phyloP scores from a whole-genome alignment of 2,113 vertebrate genomes.

The Cervus canadensis region DNA sequence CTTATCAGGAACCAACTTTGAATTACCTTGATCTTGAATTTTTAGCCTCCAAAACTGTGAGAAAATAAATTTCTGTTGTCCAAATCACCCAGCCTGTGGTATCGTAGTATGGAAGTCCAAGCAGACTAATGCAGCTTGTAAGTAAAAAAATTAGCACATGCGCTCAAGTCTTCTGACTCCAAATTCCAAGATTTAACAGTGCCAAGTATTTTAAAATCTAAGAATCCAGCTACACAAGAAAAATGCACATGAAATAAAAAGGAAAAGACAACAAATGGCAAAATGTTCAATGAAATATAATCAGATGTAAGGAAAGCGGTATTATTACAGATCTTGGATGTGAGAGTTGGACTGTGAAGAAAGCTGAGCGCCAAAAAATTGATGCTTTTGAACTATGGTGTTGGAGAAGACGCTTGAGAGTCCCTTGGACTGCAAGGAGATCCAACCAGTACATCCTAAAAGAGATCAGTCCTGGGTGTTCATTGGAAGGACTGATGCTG shows the following conservation, averaged over 20 bases:
- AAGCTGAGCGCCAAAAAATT: no score
- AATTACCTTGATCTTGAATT: background rate
- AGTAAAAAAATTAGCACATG: background rate
- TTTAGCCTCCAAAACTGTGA: background rate
- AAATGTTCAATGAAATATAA: background rate
- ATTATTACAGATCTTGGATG: background rate
- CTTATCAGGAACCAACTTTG: background rate
- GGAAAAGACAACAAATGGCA: background rate
- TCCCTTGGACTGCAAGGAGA: no score
- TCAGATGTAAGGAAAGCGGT: background rate
- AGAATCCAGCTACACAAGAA: background rate
- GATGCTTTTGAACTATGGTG: no score
- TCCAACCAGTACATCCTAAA: no score
- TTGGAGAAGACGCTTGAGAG: no score
- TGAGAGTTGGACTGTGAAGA: no score
- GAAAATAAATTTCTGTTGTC: background rate
- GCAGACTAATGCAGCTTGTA: background rate
- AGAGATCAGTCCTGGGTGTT: no score
- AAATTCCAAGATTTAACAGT: background rate
- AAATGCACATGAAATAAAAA: background rate
- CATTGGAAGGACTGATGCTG: no score
- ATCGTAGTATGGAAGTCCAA: background rate
- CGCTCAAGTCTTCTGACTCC: background rate
- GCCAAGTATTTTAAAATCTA: background rate
- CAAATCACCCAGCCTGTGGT: background rate